Percentiles rank a stretch among this genome's conserved stretches.
Conservation (phyloP, 2,888 invertebrate species). For the Philopedon plagiatum region DNA sequence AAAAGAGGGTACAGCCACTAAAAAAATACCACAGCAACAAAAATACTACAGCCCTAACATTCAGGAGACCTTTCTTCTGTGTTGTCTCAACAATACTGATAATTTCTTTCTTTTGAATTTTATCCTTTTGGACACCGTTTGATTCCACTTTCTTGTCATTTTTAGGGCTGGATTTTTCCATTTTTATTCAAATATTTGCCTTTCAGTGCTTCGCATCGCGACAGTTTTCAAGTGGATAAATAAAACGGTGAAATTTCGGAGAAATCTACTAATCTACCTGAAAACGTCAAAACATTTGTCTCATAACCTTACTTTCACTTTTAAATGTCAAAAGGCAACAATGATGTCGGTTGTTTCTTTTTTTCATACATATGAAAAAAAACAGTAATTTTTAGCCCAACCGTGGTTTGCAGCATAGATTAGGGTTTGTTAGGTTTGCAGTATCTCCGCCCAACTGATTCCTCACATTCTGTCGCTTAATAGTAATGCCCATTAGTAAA, state of each 20-base stretch:
- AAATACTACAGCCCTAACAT: constrained; percentile 75
- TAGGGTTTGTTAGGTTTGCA: no score
- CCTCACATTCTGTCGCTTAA: no score
- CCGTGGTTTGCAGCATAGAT: no score
- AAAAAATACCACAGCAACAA: constrained; percentile 82
- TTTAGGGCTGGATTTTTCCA: constrained; percentile 37
- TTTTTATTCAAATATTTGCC: constrained; percentile 11
- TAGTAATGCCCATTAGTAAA: no score
- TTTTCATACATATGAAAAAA: no score
- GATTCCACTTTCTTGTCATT: constrained; percentile 43
- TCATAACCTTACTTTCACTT: constrained; percentile 27
- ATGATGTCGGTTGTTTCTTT: no score
- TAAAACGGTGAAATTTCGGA: not conserved
- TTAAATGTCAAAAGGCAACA: not conserved
- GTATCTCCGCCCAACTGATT: no score
- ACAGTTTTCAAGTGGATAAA: not conserved
- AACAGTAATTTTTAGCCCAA: no score
- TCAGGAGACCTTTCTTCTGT: constrained; percentile 69
- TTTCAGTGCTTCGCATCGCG: constrained; percentile 20
- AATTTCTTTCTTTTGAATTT: constrained; percentile 31
- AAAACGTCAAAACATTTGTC: constrained; percentile 22
- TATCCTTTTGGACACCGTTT: constrained; percentile 43
- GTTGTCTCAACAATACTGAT: constrained; percentile 43
- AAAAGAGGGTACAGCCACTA: constrained; percentile 82
- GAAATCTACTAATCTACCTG: not conserved